Base-by-base conservation (phyloP, 2,113 vertebrate species). In the Forbesichthys agassizii region DNA sequence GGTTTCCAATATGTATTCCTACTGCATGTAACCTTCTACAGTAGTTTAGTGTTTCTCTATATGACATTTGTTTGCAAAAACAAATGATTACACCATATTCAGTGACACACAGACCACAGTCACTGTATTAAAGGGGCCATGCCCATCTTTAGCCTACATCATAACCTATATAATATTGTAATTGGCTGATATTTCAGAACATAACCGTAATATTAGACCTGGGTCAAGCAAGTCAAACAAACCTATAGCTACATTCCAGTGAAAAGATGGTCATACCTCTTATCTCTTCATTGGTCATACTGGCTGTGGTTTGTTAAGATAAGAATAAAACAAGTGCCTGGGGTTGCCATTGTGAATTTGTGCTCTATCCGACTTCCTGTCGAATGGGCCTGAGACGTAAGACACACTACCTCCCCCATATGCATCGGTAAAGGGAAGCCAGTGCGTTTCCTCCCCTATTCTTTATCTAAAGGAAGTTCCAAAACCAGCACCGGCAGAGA, bases 401-500 rank as follows among this genome's bases (percentile, higher is more conserved):
- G 47, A 75, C 47, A 69, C 71, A 60, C 67, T 58, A 66, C 47
- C 66, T 36, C 67, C 33, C 57, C 77, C 66, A 66, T 46, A 48
- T 54, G 75, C 80, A 75, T 69, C 86, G 90, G 81, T 64, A 80
- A 2, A 71, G 81, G 78, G 82, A 90, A 86, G 77, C 76, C 68
- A 58, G 60, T 78, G 74, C 69, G 80, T 88, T 90, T 91, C 92
- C 92, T 88, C 77, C 79, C 77, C 78, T 42, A 42, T 73, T 70
- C 75, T 82, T 78, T 90, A 82, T 80, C 86, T 71, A 73, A 82
- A 88, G 90, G 91, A 92, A 91, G 86, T 85, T 73, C 74, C 82
- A 77, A 77, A 90, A 88, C 88, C 88, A 88, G 77, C 84, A 81
- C 48, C 73, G 49, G 76, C 49, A 20, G 66, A 8, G 0, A 33